phyloP scores from a whole-genome alignment of 2,113 vertebrate genomes.

The Hyla sarda region DNA sequence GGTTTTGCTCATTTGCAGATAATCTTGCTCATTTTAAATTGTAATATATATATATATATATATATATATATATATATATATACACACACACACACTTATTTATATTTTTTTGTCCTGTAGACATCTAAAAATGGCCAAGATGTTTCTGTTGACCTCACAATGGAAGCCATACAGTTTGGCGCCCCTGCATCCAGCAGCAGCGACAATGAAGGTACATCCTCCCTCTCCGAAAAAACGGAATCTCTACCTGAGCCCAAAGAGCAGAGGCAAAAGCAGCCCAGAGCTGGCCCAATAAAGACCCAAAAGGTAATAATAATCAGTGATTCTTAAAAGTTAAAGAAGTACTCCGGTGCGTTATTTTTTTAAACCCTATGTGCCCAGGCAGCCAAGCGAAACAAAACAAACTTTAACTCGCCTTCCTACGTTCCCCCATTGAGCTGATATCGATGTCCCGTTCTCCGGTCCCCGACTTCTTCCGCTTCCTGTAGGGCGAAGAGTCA shows the following conservation, averaged over 20 bases:
- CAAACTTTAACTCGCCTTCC: too few relatives aligned
- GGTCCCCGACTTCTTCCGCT: too few relatives aligned
- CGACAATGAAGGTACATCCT: conserved; percentile 89
- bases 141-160: conserved; percentile 82
- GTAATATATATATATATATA: too few relatives aligned
- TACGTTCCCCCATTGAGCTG: too few relatives aligned
- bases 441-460: too few relatives aligned
- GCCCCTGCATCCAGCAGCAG: conserved; percentile 93
- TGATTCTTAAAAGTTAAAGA: too few relatives aligned
- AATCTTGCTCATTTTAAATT: neutral
- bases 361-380: too few relatives aligned
- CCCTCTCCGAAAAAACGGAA: conserved; percentile 84
- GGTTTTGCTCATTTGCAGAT: neutral
- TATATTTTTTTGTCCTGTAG: conserved; percentile 68
- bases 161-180: conserved; percentile 96
- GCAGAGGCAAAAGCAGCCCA: conserved; percentile 93
- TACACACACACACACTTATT: too few relatives aligned
- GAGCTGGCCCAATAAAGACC: conserved; percentile 94
- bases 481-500: too few relatives aligned
- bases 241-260: conserved; percentile 96
- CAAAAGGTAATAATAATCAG: conserved; percentile 98
- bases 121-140: conserved; percentile 83
- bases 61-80: too few relatives aligned
- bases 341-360: too few relatives aligned
- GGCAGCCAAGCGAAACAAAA: too few relatives aligned